phyloP scores from a whole-genome alignment of 2,113 vertebrate species.

The Rhombomys opimus region DNA sequence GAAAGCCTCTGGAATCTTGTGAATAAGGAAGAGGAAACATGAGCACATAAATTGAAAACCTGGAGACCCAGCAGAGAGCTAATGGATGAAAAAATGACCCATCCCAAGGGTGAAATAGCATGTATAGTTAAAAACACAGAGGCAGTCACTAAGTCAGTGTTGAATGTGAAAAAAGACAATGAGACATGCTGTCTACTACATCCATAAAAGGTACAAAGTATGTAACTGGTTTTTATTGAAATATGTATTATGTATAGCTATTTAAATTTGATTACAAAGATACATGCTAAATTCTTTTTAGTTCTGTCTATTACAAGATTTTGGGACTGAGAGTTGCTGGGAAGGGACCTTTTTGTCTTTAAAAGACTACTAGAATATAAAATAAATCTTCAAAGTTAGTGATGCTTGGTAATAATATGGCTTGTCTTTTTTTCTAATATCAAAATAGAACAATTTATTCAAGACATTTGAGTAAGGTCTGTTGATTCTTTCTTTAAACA shows the following conservation, averaged over 20 bases:
- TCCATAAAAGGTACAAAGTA: constrained; percentile 35
- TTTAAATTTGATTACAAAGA: constrained; percentile 50
- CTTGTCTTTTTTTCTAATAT: background rate
- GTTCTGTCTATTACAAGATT: constrained; percentile 10
- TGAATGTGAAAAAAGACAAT: constrained; percentile 35
- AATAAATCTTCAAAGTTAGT: constrained; percentile 62
- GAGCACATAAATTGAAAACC: background rate
- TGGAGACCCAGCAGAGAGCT: background rate
- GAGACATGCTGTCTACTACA: background rate
- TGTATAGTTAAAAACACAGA: constrained; percentile 45
- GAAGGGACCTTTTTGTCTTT: constrained; percentile 47
- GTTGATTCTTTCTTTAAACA: background rate
- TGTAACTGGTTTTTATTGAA: constrained; percentile 50
- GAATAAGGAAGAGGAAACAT: background rate
- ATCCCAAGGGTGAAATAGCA: constrained; percentile 9
- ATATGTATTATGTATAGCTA: constrained; percentile 28
- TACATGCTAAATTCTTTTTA: constrained; percentile 44
- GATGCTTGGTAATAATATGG: background rate
- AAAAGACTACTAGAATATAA: background rate
- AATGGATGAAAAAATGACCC: constrained; percentile 33
- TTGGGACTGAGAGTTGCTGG: background rate
- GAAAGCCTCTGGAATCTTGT: constrained; percentile 20
- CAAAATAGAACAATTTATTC: background rate
- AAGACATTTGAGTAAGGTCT: background rate
- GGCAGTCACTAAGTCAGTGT: constrained; percentile 26